Percentiles rank a stretch among this genome's conserved stretches.
Conservation (phyloP, 35 echinoderm and acorn worm species). For the Heliocidaris tuberculata region DNA sequence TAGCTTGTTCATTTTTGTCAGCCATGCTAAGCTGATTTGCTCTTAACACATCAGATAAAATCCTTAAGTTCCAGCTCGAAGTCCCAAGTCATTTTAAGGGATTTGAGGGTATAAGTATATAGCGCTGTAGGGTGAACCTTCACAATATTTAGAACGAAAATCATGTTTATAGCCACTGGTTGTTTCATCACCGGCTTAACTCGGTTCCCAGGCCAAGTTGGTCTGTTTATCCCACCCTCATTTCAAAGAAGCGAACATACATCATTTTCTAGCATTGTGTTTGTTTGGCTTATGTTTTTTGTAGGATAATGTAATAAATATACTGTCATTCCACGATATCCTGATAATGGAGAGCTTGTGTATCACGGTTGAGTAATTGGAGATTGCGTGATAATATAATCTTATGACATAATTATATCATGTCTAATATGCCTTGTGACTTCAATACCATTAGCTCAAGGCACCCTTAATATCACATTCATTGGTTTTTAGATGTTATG, state of each 20-base stretch:
- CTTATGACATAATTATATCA: background rate
- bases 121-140: no score
- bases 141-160: background rate
- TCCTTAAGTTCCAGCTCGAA: no score
- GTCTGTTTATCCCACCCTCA: background rate
- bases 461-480: no score
- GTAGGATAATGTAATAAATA: background rate
- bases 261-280: background rate
- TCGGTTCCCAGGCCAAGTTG: background rate
- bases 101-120: no score
- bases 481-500: no score
- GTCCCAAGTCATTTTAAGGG: no score
- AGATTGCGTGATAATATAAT: background rate
- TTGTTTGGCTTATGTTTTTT: background rate
- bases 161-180: background rate
- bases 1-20: no score
- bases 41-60: no score
- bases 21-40: no score
- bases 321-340: background rate
- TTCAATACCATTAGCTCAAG: no score
- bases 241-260: background rate
- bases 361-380: background rate
- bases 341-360: background rate
- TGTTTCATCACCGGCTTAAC: background rate
- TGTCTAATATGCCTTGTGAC: background rate